phyloP scores from a whole-genome alignment of 2,888 invertebrate species.

The Ectemnius cavifrons region DNA sequence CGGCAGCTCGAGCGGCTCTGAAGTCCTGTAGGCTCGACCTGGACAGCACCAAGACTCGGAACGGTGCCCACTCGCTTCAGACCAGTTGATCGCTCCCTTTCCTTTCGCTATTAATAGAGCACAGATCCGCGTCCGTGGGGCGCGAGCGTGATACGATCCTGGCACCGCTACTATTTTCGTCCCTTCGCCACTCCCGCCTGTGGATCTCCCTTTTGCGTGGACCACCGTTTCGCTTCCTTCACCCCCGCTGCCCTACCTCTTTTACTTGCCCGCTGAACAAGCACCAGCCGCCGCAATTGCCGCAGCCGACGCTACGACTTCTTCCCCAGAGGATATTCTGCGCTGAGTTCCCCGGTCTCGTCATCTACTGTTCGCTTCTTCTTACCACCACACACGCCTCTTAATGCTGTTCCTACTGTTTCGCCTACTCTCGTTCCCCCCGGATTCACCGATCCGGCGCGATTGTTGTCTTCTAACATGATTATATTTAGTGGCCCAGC shows the following conservation, averaged over 20 bases:
- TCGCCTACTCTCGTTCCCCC: too few relatives aligned
- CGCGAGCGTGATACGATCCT: slow-evolving; percentile 62
- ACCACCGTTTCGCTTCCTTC: slow-evolving; percentile 25
- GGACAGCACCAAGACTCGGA: slow-evolving; percentile 68
- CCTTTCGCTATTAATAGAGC: slow-evolving; percentile 58
- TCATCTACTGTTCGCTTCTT: too few relatives aligned
- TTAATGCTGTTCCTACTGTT: too few relatives aligned
- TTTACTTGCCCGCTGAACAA: slow-evolving; percentile 4
- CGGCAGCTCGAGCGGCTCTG: slow-evolving; percentile 85
- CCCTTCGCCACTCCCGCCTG: slow-evolving; percentile 37
- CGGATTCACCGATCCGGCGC: too few relatives aligned
- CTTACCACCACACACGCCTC: too few relatives aligned
- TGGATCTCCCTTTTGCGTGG: slow-evolving; percentile 32
- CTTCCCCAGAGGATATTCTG: too few relatives aligned
- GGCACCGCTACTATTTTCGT: slow-evolving; percentile 64
- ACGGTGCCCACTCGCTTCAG: slow-evolving; percentile 48
- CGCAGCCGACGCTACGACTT: too few relatives aligned
- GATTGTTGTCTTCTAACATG: too few relatives aligned
- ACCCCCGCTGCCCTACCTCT: slow-evolving; percentile 19
- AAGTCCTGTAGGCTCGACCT: slow-evolving; percentile 68
- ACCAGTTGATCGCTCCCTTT: slow-evolving; percentile 48
- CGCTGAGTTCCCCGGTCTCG: too few relatives aligned
- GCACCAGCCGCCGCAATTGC: too few relatives aligned
- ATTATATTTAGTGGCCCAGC: too few relatives aligned
- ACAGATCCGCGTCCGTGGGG: slow-evolving; percentile 55